These are phyloP conservation scores for Furcula furcula DNA, from an alignment of 2,888 invertebrate species.

Conservation along the genomic window DNA sequence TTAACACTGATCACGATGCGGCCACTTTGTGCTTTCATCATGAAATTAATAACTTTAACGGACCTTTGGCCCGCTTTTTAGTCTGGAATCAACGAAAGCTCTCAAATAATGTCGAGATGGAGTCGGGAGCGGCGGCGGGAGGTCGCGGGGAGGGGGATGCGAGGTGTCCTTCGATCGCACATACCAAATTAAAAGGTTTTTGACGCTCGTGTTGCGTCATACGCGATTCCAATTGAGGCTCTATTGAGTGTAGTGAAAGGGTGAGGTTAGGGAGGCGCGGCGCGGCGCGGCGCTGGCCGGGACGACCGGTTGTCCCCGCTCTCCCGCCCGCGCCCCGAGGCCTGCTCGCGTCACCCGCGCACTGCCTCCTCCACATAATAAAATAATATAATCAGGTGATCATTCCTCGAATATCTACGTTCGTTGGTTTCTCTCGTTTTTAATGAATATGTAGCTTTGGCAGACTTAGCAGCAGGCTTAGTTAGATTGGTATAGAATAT, in stretches of 20 bases:
- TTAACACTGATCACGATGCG: too few species aligned
- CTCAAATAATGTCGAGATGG: constrained; percentile 15
- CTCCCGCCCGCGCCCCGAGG: constrained; percentile 17
- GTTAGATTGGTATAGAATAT: too few species aligned
- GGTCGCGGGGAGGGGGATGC: constrained; percentile 18
- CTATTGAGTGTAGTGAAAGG: constrained; percentile 28
- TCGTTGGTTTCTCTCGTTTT: constrained; percentile 8
- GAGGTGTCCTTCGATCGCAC: constrained; percentile 46
- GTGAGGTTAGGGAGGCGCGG: constrained; percentile 19
- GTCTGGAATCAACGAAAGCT: constrained; percentile 26
- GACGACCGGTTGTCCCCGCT: constrained; percentile 43
- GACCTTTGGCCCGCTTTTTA: too few species aligned
- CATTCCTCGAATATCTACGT: constrained; percentile 19
- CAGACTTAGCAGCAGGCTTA: too few species aligned
- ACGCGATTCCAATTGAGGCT: constrained; percentile 15
- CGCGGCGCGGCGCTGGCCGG: constrained; percentile 16
- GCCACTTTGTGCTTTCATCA: too few species aligned
- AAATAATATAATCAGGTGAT: constrained; percentile 44
- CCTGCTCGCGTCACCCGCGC: constrained; percentile 13
- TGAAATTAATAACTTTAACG: too few species aligned
- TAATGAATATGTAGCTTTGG: too few species aligned
- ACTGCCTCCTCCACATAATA: constrained; percentile 16
- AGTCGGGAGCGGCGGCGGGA: not conserved
- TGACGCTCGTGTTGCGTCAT: constrained; percentile 34
- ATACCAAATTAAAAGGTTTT: constrained; percentile 57